phyloP scores from a whole-genome alignment of 1,140 invertebrate genomes.

The Manduca sexta region DNA sequence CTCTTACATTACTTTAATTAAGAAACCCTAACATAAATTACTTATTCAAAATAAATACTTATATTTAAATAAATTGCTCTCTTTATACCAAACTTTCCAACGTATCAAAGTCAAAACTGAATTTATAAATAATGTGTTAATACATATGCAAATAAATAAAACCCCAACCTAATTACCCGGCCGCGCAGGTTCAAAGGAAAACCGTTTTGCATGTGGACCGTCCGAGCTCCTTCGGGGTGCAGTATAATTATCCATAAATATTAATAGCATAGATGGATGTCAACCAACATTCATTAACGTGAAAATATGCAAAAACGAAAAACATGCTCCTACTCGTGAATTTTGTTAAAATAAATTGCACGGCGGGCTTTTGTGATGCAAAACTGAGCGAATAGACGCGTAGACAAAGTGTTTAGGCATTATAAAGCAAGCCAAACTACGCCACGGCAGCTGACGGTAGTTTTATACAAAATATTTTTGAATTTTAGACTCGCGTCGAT shows the following conservation, averaged over 20 bases:
- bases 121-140: neutral
- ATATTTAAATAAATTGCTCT: too few species aligned
- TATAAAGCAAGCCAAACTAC: too few species aligned
- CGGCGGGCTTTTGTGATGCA: constrained; percentile 51
- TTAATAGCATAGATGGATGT: constrained; percentile 34
- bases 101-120: neutral
- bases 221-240: constrained; percentile 24
- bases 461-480: too few species aligned
- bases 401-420: constrained; percentile 5
- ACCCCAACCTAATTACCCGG: constrained; percentile 19
- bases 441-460: too few species aligned
- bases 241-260: constrained; percentile 52
- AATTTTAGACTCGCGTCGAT: too few species aligned
- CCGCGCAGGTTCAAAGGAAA: constrained; percentile 14
- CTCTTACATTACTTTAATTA: too few species aligned
- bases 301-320: constrained; percentile 52
- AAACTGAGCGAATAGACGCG: constrained; percentile 31
- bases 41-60: too few species aligned
- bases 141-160: constrained; percentile 19
- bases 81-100: too few species aligned
- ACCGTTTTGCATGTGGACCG: constrained; percentile 25
- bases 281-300: constrained; percentile 33
- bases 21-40: too few species aligned
- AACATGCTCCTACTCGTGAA: constrained; percentile 31
- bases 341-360: constrained; percentile 37